These are phyloP conservation scores for Arrhopalites spinosus DNA, from an alignment of 2,888 invertebrate genomes.

Conservation along the genomic window DNA sequence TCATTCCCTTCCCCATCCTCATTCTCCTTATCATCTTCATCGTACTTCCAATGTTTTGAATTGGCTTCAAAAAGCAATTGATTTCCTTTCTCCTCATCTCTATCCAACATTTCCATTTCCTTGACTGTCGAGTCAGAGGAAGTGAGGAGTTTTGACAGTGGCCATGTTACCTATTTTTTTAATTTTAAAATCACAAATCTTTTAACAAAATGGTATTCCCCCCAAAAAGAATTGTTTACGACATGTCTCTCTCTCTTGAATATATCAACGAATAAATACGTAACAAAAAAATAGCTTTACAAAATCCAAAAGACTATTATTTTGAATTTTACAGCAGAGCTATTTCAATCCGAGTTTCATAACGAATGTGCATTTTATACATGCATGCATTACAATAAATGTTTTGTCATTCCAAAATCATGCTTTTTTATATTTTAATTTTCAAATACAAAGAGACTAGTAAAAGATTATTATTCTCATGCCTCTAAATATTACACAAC, in stretches of 20 bases:
- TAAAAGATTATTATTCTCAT: no score
- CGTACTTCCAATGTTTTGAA: conserved; percentile 12
- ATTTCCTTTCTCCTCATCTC: background rate
- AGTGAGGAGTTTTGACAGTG: conserved; percentile 15
- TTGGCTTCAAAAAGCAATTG: conserved; percentile 7
- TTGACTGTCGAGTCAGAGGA: background rate
- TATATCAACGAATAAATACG: background rate
- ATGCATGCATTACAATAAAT: no score
- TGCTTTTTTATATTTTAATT: no score
- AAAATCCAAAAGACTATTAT: background rate
- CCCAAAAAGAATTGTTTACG: background rate
- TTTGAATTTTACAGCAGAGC: no score
- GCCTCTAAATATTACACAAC: no score
- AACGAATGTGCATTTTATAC: no score
- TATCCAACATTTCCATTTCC: conserved; percentile 2
- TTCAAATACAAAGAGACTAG: no score
- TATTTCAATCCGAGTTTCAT: no score
- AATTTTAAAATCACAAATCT: background rate
- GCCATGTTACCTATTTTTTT: conserved; percentile 24
- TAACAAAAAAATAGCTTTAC: background rate
- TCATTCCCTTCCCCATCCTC: background rate
- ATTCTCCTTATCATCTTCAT: background rate
- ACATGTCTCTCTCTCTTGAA: background rate
- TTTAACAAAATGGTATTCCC: background rate
- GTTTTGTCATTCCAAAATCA: no score